Evolutionary conservation across 2,113 vertebrate genomes (phyloP).

Genomic region (Osmerus mordax): DNA sequence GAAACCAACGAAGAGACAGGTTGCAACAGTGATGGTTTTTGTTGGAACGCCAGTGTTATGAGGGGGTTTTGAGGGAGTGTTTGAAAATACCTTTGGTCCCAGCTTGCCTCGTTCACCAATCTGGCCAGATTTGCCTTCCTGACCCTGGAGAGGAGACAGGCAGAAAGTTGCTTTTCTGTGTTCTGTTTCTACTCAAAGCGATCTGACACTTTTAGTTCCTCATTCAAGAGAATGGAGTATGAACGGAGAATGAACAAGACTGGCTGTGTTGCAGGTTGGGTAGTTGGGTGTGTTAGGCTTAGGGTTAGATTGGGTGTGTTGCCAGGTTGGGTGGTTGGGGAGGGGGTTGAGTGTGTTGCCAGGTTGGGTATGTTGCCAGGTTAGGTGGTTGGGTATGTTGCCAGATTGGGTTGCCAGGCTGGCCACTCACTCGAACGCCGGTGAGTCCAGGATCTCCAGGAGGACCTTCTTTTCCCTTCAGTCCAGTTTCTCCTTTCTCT

Average conservation of each 20-base stretch:
- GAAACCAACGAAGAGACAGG: too few relatives aligned
- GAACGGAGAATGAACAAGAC: too few relatives aligned
- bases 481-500: conserved; percentile 85
- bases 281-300: too few relatives aligned
- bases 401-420: not conserved
- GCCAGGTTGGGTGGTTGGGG: not conserved
- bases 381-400: not conserved
- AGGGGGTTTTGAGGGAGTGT: not conserved
- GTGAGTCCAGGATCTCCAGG: conserved; percentile 82
- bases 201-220: too few relatives aligned
- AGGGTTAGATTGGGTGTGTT: not conserved
- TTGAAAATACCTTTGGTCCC: conserved; percentile 83
- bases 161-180: not conserved
- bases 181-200: not conserved
- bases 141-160: conserved; percentile 72
- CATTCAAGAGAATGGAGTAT: too few relatives aligned
- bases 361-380: not conserved
- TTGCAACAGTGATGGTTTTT: too few relatives aligned
- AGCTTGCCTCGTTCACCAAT: conserved; percentile 87
- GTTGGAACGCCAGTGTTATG: not conserved
- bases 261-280: too few relatives aligned
- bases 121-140: conserved; percentile 92
- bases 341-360: not conserved
- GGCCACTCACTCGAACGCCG: conserved; percentile 83
- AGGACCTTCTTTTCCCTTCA: conserved; percentile 87